Percentiles rank a stretch among this genome's conserved stretches.
phyloP scores from a whole-genome alignment of 2,797 vertebrate genomes.

The Aratinga solstitialis region DNA sequence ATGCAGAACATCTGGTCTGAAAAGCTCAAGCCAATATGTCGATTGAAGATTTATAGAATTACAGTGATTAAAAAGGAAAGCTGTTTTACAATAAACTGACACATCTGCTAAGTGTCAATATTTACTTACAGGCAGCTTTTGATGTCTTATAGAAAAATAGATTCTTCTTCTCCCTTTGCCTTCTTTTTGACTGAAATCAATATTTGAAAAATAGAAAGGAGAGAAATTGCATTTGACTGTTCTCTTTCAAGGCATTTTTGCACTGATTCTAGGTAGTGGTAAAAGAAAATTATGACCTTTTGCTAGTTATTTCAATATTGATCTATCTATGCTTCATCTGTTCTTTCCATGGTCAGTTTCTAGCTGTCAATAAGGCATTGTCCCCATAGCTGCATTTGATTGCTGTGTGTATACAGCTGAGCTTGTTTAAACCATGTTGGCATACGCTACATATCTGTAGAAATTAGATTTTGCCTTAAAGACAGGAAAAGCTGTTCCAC shows the following conservation, averaged over 20 bases:
- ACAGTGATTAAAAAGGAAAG: slow-evolving; percentile 4
- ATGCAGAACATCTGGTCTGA: not conserved
- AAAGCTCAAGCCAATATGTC: not conserved
- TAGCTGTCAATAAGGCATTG: not conserved
- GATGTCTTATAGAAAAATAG: not conserved
- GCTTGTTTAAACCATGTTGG: slow-evolving; percentile 5
- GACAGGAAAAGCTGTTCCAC: not conserved
- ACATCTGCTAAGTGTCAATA: slow-evolving; percentile 24
- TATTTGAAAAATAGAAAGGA: slow-evolving; percentile 14
- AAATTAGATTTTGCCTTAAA: slow-evolving; percentile 26
- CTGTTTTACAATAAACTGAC: slow-evolving; percentile 23
- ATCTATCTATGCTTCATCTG: not conserved
- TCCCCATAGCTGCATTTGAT: not conserved
- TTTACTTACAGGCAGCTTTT: slow-evolving; percentile 38
- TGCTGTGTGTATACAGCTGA: slow-evolving; percentile 51
- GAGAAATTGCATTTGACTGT: not conserved
- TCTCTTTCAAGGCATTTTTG: not conserved
- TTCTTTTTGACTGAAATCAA: slow-evolving; percentile 23
- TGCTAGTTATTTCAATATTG: slow-evolving; percentile 13
- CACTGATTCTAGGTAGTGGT: not conserved
- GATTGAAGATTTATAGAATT: slow-evolving; percentile 20
- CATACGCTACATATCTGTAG: not conserved
- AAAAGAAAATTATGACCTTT: slow-evolving; percentile 20
- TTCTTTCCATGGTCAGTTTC: not conserved
- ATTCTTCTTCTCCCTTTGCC: not conserved